Percentiles rank a stretch among this genome's conserved stretches.
phyloP scores from a whole-genome alignment of 2,113 vertebrate genomes.

The Cryptomyrus ogoouensis region DNA sequence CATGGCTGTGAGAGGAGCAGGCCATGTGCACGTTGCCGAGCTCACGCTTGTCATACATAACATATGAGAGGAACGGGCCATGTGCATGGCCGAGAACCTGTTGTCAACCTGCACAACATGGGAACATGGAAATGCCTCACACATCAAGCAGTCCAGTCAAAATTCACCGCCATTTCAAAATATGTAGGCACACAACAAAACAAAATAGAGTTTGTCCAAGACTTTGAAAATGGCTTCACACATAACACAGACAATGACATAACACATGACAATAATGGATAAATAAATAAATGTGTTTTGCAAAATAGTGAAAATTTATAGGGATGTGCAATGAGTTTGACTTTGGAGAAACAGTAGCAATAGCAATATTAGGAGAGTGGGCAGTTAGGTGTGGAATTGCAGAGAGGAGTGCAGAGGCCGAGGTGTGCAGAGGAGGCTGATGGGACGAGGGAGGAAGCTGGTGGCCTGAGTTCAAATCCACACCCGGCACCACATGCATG shows the following conservation, averaged over 20 bases:
- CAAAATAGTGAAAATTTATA: background rate
- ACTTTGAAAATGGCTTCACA: background rate
- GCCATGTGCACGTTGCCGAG: background rate
- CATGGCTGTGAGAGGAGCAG: background rate
- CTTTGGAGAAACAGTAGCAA: background rate
- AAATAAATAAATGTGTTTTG: background rate
- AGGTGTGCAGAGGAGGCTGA: background rate
- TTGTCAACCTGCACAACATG: background rate
- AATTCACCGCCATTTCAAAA: background rate
- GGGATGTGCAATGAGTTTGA: no score
- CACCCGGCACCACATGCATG: background rate
- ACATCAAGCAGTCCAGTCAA: background rate
- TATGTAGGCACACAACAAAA: background rate
- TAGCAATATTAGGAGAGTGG: no score
- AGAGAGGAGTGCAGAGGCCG: background rate
- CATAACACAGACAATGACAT: background rate
- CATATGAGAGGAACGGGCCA: background rate
- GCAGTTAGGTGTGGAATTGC: no score
- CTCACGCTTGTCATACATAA: background rate
- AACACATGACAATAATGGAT: background rate
- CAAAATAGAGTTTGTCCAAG: background rate
- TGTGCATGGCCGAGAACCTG: background rate
- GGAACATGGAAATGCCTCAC: background rate
- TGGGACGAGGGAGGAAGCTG: background rate
- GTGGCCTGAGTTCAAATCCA: background rate